phyloP scores from a whole-genome alignment of 2,797 vertebrate species.

The Sebastes nivosus region DNA sequence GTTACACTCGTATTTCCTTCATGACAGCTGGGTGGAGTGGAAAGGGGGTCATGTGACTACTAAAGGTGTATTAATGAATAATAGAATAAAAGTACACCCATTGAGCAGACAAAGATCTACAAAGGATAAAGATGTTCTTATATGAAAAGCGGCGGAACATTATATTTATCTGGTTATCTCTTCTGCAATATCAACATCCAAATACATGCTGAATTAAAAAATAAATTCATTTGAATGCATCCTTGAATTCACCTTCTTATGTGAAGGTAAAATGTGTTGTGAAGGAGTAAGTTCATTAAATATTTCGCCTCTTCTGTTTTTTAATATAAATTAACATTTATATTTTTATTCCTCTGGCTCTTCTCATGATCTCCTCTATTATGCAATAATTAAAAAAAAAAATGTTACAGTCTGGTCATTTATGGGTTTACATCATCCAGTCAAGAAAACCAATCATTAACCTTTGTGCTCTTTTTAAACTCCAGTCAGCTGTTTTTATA shows the following conservation, averaged over 20 bases:
- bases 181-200: neutral
- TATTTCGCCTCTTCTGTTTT: neutral
- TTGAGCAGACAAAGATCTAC: neutral
- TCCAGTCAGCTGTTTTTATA: slow-evolving; percentile 40
- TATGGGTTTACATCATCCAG: neutral
- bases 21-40: neutral
- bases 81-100: neutral
- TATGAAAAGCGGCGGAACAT: neutral
- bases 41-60: neutral
- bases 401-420: neutral
- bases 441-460: slow-evolving; percentile 9
- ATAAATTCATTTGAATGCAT: neutral
- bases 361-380: neutral
- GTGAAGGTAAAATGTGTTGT: neutral
- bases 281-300: neutral
- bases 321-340: neutral
- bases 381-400: neutral
- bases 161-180: neutral
- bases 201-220: neutral
- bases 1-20: neutral
- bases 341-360: neutral
- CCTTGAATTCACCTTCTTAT: neutral
- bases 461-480: slow-evolving; percentile 12
- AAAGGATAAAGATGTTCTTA: neutral
- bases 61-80: neutral